phyloP scores from a whole-genome alignment of 2,797 vertebrate species.

The Dendrocincla tyrannina region DNA sequence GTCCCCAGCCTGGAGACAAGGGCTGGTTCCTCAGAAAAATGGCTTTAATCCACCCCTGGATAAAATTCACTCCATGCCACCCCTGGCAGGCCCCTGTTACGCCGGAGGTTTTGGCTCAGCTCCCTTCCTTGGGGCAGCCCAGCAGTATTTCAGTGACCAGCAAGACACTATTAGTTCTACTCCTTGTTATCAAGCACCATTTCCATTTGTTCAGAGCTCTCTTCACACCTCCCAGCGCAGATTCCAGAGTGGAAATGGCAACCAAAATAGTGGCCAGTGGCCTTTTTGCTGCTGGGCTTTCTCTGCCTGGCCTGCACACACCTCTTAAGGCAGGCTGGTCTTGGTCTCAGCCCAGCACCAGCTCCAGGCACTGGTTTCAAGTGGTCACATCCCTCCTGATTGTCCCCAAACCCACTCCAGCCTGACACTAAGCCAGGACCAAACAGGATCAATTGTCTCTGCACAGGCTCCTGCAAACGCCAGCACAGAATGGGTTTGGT shows the following conservation, averaged over 20 bases:
- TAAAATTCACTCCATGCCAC: background rate
- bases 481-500: background rate
- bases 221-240: background rate
- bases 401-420: background rate
- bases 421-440: background rate
- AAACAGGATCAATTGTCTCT: background rate
- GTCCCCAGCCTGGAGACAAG: rapidly evolving
- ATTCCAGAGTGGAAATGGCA: background rate
- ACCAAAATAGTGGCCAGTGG: background rate
- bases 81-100: background rate
- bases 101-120: rapidly evolving
- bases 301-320: background rate
- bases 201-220: background rate
- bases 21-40: background rate
- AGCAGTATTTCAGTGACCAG: background rate
- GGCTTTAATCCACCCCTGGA: background rate
- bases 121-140: background rate
- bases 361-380: background rate
- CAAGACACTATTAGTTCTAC: too few relatives aligned
- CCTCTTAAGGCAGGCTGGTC: too few relatives aligned
- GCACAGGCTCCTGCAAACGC: background rate
- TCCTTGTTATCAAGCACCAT: background rate
- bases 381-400: background rate
- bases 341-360: background rate
- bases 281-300: background rate